A percentile compares a stretch with the other conserved stretches of the same genome.
These are phyloP conservation scores for Hippocampus barbouri DNA, from an alignment of 2,113 vertebrate genomes.

Conservation along the genomic window DNA sequence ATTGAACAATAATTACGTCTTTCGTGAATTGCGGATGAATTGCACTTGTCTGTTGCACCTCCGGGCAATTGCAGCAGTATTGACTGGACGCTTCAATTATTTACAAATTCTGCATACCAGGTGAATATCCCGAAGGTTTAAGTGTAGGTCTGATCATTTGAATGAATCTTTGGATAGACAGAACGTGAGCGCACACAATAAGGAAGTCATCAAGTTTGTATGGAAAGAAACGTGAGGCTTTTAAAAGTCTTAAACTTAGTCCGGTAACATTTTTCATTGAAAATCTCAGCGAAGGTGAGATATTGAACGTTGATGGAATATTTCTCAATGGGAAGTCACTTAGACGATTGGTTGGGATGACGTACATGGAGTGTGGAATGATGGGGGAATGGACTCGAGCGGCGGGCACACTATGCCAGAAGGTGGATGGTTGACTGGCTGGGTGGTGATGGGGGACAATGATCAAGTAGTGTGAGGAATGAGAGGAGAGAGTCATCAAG, in stretches of 20 bases:
- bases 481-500: not conserved
- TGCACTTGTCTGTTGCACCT: not conserved
- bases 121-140: not conserved
- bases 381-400: constrained; percentile 9
- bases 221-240: not conserved
- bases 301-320: constrained; percentile 17
- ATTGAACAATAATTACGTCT: not conserved
- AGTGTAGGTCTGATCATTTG: not conserved
- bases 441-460: not conserved
- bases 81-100: not conserved
- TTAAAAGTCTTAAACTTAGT: not conserved
- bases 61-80: not conserved
- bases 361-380: constrained; percentile 43
- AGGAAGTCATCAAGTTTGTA: not conserved
- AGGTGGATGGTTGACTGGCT: not conserved
- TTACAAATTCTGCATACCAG: not conserved
- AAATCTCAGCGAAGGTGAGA: not conserved
- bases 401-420: not conserved
- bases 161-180: not conserved
- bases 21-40: not conserved
- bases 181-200: not conserved
- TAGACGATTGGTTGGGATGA: constrained; percentile 40
- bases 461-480: not conserved
- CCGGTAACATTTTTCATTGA: not conserved
- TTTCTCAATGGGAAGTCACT: constrained; percentile 33